Percentiles rank a stretch among this genome's conserved stretches.
Evolutionary conservation across 2,888 invertebrate genomes (phyloP).

Genomic region (Priocnemis perturbator): DNA sequence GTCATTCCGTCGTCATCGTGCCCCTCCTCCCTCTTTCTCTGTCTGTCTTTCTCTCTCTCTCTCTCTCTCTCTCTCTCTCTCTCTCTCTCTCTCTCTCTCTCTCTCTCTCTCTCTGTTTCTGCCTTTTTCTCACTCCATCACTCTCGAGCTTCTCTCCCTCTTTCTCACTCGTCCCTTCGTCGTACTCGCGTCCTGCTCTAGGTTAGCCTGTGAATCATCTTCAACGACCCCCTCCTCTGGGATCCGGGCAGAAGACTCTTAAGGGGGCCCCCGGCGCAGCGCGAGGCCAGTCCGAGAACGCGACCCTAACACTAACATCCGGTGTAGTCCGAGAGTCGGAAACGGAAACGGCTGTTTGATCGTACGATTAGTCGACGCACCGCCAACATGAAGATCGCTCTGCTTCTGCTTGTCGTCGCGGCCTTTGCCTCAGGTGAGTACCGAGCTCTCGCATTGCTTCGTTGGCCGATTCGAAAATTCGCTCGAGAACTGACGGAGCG

Average conservation of each 20-base stretch:
- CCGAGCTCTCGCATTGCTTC: no score
- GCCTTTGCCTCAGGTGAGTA: constrained; percentile 79
- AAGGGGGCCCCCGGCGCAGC: constrained; percentile 72
- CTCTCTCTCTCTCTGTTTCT: no score
- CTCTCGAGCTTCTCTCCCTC: constrained; percentile 12
- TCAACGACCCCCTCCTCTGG: constrained; percentile 67
- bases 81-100: not conserved
- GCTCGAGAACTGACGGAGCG: no score
- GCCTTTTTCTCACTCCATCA: not conserved
- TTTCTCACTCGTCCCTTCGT: not conserved
- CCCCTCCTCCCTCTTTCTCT: not conserved
- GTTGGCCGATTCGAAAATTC: not conserved
- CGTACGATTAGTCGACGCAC: constrained; percentile 55
- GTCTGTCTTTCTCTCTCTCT: constrained; percentile 16
- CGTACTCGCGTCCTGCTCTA: constrained; percentile 55
- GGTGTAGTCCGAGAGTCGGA: constrained; percentile 68
- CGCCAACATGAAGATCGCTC: constrained; percentile 77
- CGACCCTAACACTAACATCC: constrained; percentile 74
- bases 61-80: constrained; percentile 11
- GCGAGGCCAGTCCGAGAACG: constrained; percentile 74
- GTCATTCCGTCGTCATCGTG: constrained; percentile 6
- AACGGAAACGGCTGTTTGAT: constrained; percentile 66
- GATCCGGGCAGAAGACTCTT: constrained; percentile 72
- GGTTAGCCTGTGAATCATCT: constrained; percentile 69
- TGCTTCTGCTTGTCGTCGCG: constrained; percentile 78